Evolutionary conservation across 2,797 vertebrate species (phyloP).

Genomic region (Phoebastria nigripes): DNA sequence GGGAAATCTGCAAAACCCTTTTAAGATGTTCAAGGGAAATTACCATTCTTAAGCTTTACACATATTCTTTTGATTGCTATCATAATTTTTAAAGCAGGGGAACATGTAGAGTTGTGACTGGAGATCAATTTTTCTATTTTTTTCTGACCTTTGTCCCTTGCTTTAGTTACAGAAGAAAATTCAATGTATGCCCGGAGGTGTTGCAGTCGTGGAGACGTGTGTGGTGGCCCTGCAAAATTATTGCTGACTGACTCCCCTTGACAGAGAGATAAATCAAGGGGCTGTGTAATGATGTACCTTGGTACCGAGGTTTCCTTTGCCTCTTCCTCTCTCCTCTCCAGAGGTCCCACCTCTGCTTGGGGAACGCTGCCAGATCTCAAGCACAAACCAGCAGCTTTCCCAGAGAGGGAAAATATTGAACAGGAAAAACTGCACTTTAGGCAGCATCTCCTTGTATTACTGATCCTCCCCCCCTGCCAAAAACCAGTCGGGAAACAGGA

Average conservation of each 20-base stretch:
- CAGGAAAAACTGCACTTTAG: not conserved
- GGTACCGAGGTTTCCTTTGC: not conserved
- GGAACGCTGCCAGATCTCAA: not conserved
- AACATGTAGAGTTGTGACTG: not conserved
- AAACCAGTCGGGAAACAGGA: rapidly evolving
- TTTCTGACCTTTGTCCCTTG: not conserved
- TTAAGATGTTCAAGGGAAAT: not conserved
- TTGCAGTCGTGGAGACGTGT: not conserved
- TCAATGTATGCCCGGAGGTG: not conserved
- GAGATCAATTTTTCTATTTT: not conserved
- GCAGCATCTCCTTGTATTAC: not conserved
- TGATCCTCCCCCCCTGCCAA: not conserved
- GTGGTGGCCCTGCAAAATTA: not conserved
- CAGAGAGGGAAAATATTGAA: not conserved
- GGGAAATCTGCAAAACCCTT: not conserved
- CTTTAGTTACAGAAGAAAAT: not conserved
- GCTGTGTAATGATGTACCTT: not conserved
- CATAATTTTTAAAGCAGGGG: not conserved
- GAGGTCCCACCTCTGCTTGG: not conserved
- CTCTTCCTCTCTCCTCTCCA: not conserved
- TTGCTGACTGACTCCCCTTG: not conserved
- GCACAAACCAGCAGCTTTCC: not conserved
- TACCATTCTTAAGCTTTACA: not conserved
- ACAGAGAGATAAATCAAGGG: not conserved
- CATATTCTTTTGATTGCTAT: not conserved